A percentile compares a stretch with the other conserved stretches of the same genome.
These are phyloP conservation scores for Pseudachorutes palmiensis DNA, from an alignment of 1,140 invertebrate species.

Conservation along the genomic window DNA sequence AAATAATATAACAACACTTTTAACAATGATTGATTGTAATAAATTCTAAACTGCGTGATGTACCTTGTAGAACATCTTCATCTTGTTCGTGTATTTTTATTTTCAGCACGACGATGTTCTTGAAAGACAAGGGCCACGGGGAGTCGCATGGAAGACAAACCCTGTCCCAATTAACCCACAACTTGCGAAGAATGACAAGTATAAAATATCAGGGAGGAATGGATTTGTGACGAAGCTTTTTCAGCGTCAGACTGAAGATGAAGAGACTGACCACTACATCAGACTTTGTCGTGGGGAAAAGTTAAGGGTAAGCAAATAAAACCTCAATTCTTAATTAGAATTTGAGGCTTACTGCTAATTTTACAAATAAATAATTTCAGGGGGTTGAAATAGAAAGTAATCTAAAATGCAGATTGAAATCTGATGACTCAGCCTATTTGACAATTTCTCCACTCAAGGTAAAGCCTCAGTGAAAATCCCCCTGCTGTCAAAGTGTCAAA, in stretches of 20 bases:
- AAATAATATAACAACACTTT: too few species aligned
- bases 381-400: slow-evolving; percentile 12
- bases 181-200: slow-evolving; percentile 32
- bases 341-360: too few species aligned
- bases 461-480: slow-evolving; percentile 2
- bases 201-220: slow-evolving; percentile 24
- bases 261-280: slow-evolving; percentile 45
- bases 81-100: too few species aligned
- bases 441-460: slow-evolving; percentile 45
- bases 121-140: slow-evolving; percentile 38
- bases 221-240: slow-evolving; percentile 39
- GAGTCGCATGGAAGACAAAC: slow-evolving; percentile 40
- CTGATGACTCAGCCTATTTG: slow-evolving; percentile 44
- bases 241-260: slow-evolving; percentile 39
- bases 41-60: too few species aligned
- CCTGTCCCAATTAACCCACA: slow-evolving; percentile 38
- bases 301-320: slow-evolving; percentile 38
- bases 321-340: too few species aligned
- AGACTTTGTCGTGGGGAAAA: slow-evolving; percentile 40
- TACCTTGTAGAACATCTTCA: too few species aligned
- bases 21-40: too few species aligned
- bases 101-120: slow-evolving; percentile 37
- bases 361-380: slow-evolving; percentile 8
- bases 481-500: not conserved
- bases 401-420: slow-evolving; percentile 44